Conservation (phyloP, 2,888 invertebrate species). For the Cacoxenus indagator region DNA sequence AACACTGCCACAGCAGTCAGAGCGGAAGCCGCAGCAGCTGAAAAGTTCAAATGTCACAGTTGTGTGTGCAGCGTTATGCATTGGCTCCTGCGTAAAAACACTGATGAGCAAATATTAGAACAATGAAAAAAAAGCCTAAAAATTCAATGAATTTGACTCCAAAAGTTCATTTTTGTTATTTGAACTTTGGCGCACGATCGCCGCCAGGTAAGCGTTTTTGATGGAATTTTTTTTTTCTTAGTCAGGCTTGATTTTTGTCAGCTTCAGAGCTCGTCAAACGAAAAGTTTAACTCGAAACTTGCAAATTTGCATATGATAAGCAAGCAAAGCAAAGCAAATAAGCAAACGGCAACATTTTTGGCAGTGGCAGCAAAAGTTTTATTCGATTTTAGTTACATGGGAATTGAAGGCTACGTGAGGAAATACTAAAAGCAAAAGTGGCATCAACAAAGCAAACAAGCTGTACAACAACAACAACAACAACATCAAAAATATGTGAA, state of each 20-base stretch:
- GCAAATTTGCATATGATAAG: conserved; percentile 63
- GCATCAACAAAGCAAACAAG: background rate
- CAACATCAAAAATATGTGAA: conserved; percentile 53
- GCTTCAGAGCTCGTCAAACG: background rate
- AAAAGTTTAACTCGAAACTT: conserved; percentile 56
- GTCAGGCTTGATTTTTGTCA: background rate
- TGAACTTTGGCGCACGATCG: conserved; percentile 49
- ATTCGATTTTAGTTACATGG: conserved; percentile 52
- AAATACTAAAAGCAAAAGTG: background rate
- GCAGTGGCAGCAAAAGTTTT: conserved; percentile 55
- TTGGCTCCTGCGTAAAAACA: background rate
- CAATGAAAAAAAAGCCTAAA: too few relatives aligned
- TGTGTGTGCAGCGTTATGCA: background rate
- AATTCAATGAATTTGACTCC: background rate
- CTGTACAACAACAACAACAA: conserved; percentile 31
- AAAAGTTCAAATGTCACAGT: too few relatives aligned
- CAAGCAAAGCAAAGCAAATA: conserved; percentile 44
- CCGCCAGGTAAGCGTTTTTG: conserved; percentile 48
- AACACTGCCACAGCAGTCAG: too few relatives aligned
- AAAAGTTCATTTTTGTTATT: conserved; percentile 56
- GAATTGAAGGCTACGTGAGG: conserved; percentile 23
- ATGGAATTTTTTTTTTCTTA: conserved; percentile 16
- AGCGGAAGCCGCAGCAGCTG: too few relatives aligned
- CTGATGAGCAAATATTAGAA: background rate
- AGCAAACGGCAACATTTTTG: conserved; percentile 18